Base-by-base conservation (phyloP, 2,113 vertebrate genomes). In the Channa argus region DNA sequence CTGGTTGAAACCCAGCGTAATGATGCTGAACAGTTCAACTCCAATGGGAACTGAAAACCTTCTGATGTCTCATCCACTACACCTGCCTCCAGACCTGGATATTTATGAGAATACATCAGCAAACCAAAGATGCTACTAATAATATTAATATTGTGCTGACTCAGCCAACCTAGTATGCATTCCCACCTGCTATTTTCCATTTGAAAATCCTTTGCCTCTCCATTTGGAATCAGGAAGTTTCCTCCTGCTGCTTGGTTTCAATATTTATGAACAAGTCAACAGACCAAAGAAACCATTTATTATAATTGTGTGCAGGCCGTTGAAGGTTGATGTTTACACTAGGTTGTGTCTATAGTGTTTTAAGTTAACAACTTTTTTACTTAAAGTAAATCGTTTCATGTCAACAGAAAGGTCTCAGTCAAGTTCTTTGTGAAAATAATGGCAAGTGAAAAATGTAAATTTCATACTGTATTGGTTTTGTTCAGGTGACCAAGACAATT, bases 51-150 rank as follows among this genome's bases (percentile, higher is more conserved):
- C 63, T 34, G 0, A 36, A 73, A 85, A 63, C 59, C 74, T 62
- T 83, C 62, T 71, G 68, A 84, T 61, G 80, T 82, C 71, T 84
- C 69, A 75, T 65, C 71, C 46, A 38, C 52, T 47, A 62, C 82
- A 86, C 75, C 88, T 88, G 87, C 62, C 49, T 66, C 61, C 5
- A 60, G 2, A 45, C 54, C 72, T 91, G 77, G 87, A 91, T 92
- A 91, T 92, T 89, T 84, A 90, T 89, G 62, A 75, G 60, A 71
- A 64, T 24, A 68, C 41, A 64, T 55, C 65, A 60, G 70, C 49
- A 88, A 61, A 83, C 58, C 46, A 34, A 78, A 88, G 72, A 80
- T 24, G 24, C 24, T 24, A 24, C 24, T 69, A 56, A 74, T 85
- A 89, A 90, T 90, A 85, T 84, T 67, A 82, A 85, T 75, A 84